These are phyloP conservation scores for Melanotus villosus DNA, from an alignment of 2,888 invertebrate species.

Conservation along the genomic window DNA sequence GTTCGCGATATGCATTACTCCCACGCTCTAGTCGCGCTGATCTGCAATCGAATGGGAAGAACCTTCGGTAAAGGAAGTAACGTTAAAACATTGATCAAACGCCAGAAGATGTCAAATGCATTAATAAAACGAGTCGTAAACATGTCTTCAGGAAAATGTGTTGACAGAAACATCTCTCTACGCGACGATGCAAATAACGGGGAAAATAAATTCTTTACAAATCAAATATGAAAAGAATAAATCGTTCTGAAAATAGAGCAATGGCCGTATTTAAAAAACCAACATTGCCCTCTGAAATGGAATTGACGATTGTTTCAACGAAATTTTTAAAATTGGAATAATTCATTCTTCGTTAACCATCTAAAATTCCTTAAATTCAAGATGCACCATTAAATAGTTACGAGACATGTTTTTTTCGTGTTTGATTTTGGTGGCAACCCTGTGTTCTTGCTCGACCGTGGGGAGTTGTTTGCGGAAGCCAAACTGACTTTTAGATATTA, in stretches of 20 bases:
- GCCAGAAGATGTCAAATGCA: slow-evolving; percentile 18
- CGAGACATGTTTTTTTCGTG: too few species aligned
- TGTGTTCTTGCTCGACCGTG: too few species aligned
- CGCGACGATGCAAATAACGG: slow-evolving; percentile 27
- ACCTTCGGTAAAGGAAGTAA: slow-evolving; percentile 1
- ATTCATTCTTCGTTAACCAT: too few species aligned
- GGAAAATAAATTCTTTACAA: slow-evolving; percentile 20
- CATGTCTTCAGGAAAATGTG: slow-evolving; percentile 19
- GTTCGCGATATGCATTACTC: background rate
- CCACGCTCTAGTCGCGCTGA: background rate
- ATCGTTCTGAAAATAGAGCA: background rate
- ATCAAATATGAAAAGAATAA: slow-evolving; percentile 20
- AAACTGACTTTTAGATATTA: too few species aligned
- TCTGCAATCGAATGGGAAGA: slow-evolving; percentile 10
- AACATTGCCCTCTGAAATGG: too few species aligned
- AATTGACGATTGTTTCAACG: too few species aligned
- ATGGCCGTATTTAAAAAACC: background rate
- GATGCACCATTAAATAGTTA: too few species aligned
- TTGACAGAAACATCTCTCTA: slow-evolving; percentile 17
- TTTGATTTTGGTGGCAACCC: too few species aligned
- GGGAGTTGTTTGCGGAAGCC: too few species aligned
- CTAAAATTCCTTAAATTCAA: too few species aligned
- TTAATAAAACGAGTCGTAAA: slow-evolving; percentile 26
- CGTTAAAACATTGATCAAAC: slow-evolving; percentile 20
- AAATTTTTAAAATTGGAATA: too few species aligned